Evolutionary conservation across 2,797 vertebrate species (phyloP).

Genomic region (Cygnus olor): DNA sequence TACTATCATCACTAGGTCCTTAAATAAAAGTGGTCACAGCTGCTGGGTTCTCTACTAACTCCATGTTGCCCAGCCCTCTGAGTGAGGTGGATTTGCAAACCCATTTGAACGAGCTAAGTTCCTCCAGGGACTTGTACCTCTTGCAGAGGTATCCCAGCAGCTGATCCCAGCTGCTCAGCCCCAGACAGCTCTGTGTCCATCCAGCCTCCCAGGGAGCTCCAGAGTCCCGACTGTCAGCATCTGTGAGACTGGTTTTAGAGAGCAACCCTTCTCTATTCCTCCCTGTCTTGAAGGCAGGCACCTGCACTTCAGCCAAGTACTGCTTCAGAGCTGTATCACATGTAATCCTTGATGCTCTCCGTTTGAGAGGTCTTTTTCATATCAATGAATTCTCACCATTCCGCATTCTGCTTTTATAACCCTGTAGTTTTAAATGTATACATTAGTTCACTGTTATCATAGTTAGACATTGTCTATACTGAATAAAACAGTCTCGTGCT

Average conservation of each 20-base stretch:
- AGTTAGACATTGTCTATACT: background rate
- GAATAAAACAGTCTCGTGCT: conserved; percentile 22
- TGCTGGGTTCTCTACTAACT: background rate
- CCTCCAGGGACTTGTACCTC: background rate
- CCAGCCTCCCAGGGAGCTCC: background rate
- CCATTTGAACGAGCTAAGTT: background rate
- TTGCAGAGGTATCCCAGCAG: background rate
- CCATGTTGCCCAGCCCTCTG: fast-evolving
- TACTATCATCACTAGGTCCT: background rate
- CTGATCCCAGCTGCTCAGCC: background rate
- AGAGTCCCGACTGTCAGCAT: background rate
- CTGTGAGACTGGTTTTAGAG: background rate
- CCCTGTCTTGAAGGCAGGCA: background rate
- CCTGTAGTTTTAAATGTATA: conserved; percentile 1
- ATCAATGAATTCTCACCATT: background rate
- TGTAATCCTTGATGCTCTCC: fast-evolving
- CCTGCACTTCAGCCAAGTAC: background rate
- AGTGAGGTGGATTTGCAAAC: background rate
- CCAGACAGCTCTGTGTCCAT: background rate
- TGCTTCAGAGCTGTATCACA: background rate
- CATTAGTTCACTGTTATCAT: background rate
- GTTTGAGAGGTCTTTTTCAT: background rate
- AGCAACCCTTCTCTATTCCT: background rate
- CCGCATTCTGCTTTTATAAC: background rate
- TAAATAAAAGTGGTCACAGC: background rate